These are phyloP conservation scores for Garrulus glandarius DNA, from an alignment of 2,797 vertebrate species.

Conservation along the genomic window DNA sequence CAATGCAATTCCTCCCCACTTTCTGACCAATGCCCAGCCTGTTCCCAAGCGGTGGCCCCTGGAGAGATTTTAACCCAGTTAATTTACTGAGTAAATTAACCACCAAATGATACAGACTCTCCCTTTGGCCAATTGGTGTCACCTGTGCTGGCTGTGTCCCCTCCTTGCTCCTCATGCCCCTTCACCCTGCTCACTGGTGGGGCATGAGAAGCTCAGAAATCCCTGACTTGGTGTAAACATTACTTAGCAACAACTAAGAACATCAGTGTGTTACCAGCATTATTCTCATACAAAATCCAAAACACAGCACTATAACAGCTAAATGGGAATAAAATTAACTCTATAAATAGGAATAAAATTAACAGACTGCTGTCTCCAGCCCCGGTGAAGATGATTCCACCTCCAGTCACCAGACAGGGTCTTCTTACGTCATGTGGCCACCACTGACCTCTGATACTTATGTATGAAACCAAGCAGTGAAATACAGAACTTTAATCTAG, in stretches of 20 bases:
- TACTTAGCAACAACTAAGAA: neutral
- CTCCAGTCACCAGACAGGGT: neutral
- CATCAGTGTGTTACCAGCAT: neutral
- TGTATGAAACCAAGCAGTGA: neutral
- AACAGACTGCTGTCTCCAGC: neutral
- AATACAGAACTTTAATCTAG: neutral
- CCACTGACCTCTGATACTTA: neutral
- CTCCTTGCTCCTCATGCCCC: accelerated
- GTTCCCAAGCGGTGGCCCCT: neutral
- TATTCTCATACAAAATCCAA: neutral
- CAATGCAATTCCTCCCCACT: neutral
- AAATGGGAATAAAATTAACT: neutral
- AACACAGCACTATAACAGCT: neutral
- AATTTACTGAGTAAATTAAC: neutral
- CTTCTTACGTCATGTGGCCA: neutral
- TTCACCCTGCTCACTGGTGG: neutral
- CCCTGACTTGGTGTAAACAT: neutral
- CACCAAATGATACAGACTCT: neutral
- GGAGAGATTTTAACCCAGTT: neutral
- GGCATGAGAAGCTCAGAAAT: neutral
- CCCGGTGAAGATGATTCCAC: neutral
- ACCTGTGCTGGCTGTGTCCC: neutral
- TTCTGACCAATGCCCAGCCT: accelerated
- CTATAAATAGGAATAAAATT: neutral
- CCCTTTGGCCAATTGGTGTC: neutral